Evolutionary conservation across 2,113 vertebrate genomes (phyloP), one percentile per base, ranked within the genome.

Genomic region (Anolis carolinensis): DNA sequence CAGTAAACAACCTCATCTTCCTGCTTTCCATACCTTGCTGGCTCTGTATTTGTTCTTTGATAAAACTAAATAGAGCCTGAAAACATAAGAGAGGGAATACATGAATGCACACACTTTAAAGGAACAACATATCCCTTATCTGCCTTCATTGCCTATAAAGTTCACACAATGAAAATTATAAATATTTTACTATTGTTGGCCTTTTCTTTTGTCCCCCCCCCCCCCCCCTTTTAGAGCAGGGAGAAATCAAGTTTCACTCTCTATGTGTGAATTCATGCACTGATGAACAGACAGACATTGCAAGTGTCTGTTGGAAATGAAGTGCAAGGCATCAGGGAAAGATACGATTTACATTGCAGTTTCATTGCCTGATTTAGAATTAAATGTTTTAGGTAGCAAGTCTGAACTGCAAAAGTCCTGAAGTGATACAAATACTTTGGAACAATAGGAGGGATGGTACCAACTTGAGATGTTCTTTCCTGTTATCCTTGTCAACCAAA

Each of bases 1-100:
- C 62, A 86, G 87, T 92, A 95, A 94, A 94, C 78, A 94, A 79
- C n/a, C 27, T 88, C 89, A 80, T 39, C 44, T 11, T 55, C 50
- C 77, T 59, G 18, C 9, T 79, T 30, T 81, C 65, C 32, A 7
- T 81, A 85, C 67, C 8, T 75, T 27, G 88, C 32, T 81, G 88
- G 1, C 48, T 30, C n/a, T 23, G 21, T 44, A 44, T 85, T 82
- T 90, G 72, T 92, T 95, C 84, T 91, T 74, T 88, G 81, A 68
- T 86, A 1, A 20, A 67, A 16, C 76, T 90, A 84, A 93, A 94
- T 90, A 92, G 71, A 0, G 30, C 93, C 95, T 94, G 83, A 86
- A 93, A 89, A 93, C 84, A 83, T 89, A 81, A 75, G 80, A 90
- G 25, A 81, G 59, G 73, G 55, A 82, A 85, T 90, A 91, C 82